Evolutionary conservation across 2,888 invertebrate genomes (phyloP).

Genomic region (Pedicia rivosa): DNA sequence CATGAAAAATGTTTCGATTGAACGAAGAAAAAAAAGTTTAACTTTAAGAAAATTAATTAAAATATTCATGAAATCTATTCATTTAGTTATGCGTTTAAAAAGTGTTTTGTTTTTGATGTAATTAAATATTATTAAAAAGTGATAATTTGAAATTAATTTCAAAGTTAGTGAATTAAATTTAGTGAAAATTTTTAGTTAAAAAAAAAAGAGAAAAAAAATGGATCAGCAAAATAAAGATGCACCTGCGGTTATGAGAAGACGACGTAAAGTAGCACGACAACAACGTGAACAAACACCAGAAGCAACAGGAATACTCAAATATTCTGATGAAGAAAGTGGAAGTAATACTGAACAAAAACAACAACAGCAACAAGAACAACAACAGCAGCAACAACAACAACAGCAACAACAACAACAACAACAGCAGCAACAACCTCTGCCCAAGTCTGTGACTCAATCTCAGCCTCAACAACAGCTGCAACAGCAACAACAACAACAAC

Average conservation of each 20-base stretch:
- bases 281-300: conserved; percentile 46
- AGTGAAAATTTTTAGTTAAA: conserved; percentile 3
- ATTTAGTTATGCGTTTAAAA: not conserved
- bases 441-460: too few species aligned
- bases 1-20: too few species aligned
- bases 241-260: conserved; percentile 37
- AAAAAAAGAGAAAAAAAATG: conserved; percentile 14
- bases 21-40: too few species aligned
- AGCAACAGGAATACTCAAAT: conserved; percentile 13
- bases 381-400: conserved; percentile 11
- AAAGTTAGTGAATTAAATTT: conserved; percentile 1
- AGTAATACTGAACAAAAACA: conserved; percentile 9
- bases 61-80: too few species aligned
- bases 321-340: conserved; percentile 18
- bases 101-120: not conserved
- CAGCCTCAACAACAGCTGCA: too few species aligned
- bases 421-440: not conserved
- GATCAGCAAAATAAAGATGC: conserved; percentile 16
- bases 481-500: conserved; percentile 3
- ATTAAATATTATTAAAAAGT: too few species aligned
- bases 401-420: conserved; percentile 1
- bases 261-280: conserved; percentile 39
- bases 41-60: too few species aligned
- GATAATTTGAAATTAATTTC: too few species aligned
- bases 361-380: conserved; percentile 1